phyloP scores from a whole-genome alignment of 2,797 vertebrate genomes.

The Molossus molossus region DNA sequence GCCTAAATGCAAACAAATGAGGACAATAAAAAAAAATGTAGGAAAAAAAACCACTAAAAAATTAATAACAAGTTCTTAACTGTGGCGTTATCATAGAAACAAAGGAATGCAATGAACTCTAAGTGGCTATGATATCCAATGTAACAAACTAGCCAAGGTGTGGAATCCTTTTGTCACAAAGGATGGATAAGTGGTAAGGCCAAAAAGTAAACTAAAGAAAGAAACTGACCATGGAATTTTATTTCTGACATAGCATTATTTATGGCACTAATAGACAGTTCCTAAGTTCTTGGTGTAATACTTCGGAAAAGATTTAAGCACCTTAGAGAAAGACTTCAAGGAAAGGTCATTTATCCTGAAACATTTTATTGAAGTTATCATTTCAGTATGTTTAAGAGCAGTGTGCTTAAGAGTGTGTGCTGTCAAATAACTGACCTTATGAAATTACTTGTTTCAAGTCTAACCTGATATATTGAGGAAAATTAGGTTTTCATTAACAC shows the following conservation, averaged over 20 bases:
- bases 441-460: not conserved
- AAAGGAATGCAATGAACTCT: not conserved
- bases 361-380: not conserved
- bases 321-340: not conserved
- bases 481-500: not conserved
- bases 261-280: not conserved
- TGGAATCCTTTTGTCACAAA: not conserved
- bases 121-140: not conserved
- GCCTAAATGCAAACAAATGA: not conserved
- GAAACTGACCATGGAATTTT: not conserved
- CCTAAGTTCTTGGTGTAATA: conserved; percentile 17
- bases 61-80: conserved; percentile 4
- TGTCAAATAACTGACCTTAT: not conserved
- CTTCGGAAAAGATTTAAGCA: conserved; percentile 17
- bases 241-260: not conserved
- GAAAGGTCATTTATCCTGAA: not conserved
- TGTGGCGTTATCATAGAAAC: not conserved
- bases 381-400: not conserved
- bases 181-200: not conserved
- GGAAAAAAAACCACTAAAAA: conserved; percentile 2
- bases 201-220: not conserved
- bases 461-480: not conserved
- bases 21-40: not conserved
- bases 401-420: not conserved
- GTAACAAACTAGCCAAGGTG: not conserved